Evolutionary conservation across 2,888 invertebrate genomes (phyloP), one percentile per base, ranked within the genome.

Genomic region (Eupithecia centaureata): DNA sequence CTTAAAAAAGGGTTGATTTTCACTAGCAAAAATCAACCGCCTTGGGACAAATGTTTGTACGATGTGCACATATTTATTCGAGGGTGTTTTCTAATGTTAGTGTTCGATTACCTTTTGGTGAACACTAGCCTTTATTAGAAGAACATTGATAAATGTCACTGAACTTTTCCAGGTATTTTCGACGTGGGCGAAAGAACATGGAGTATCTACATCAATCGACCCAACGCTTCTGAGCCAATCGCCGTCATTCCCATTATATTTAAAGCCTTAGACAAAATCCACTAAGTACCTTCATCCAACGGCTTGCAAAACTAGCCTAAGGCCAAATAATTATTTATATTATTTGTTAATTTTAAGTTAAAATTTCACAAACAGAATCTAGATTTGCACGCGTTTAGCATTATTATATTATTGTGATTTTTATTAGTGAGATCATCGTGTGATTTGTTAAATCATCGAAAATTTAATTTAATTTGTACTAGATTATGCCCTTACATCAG

Each of bases 121-220:
- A n/a, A n/a, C n/a, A n/a, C n/a, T n/a, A n/a, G n/a, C n/a, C 18
- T 12, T 10, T 2, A 42, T 38, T 7, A 8, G 13, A 0, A 56
- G 28, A 18, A 8, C 10, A 3, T 30, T 10, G 15, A 18, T 27
- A n/a, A n/a, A 54, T 4, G 0, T 18, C 1, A 18, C 4, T n/a
- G 30, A 30, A n/a, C 27, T 4, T 65, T 79, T 92, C 35, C 89
- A 96, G 96, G 96, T 72, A 95, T 97, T 63, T 97, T 98, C 79
- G 97, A 98, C 85, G 94, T 96, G 76, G 91, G 94, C 32, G 95
- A 95, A 63, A 94, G 93, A 77, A 97, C 97, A 0, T 96, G 97
- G 96, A 95, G 95, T 59, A 89, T 98, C 63, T 98, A 97, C 87
- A 95, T 96, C 18, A 96, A 96, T 79, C 95, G 96, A 81, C 97